Percentiles rank a stretch among this genome's conserved stretches.
phyloP scores from a whole-genome alignment of 2,888 invertebrate species.

The Caenorhabditis parvicauda region DNA sequence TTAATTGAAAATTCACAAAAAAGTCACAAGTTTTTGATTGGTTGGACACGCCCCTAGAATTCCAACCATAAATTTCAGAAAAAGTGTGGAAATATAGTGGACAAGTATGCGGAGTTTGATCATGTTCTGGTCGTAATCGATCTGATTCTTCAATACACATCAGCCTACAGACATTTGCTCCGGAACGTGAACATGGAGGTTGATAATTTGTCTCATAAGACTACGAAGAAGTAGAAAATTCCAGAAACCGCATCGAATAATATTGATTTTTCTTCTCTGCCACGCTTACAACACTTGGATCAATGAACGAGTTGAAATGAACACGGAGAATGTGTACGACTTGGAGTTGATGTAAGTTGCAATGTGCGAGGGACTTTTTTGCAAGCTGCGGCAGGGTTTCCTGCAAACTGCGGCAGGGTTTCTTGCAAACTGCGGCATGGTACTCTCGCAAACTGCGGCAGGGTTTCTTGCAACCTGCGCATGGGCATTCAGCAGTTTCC shows the following conservation, averaged over 20 bases:
- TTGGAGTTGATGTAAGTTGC: slow-evolving; percentile 59
- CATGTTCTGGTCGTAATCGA: slow-evolving; percentile 83
- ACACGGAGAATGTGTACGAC: slow-evolving; percentile 58
- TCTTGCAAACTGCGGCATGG: no score
- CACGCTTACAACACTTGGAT: slow-evolving; percentile 75
- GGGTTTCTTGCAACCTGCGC: no score
- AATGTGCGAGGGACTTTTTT: neutral
- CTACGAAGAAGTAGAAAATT: neutral
- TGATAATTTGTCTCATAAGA: slow-evolving; percentile 18
- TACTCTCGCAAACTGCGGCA: no score
- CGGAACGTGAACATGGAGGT: slow-evolving; percentile 80
- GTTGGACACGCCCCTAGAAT: no score
- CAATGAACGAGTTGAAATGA: slow-evolving; percentile 35
- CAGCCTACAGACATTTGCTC: slow-evolving; percentile 81
- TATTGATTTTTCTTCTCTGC: slow-evolving; percentile 75
- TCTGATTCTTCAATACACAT: slow-evolving; percentile 76
- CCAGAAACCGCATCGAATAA: slow-evolving; percentile 65
- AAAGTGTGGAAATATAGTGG: slow-evolving; percentile 76
- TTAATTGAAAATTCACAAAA: neutral
- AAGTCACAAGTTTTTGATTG: no score
- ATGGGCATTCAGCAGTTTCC: neutral
- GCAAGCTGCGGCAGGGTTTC: no score
- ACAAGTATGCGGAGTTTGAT: slow-evolving; percentile 89
- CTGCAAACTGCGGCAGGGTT: no score
- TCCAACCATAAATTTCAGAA: slow-evolving; percentile 70